phyloP scores from a whole-genome alignment of 2,797 vertebrate genomes.

The Sebastes kiyomatsui region DNA sequence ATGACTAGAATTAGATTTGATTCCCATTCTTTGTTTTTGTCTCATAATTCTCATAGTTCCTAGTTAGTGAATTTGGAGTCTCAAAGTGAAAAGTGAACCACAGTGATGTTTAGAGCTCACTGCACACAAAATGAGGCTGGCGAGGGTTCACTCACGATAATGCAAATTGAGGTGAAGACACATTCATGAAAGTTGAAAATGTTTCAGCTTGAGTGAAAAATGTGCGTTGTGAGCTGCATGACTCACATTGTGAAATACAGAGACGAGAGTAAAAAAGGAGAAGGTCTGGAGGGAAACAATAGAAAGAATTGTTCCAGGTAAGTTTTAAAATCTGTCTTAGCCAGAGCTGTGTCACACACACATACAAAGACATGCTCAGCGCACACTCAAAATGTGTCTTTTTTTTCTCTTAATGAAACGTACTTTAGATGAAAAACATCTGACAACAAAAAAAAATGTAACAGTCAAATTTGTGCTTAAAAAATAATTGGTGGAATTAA shows the following conservation, averaged over 20 bases:
- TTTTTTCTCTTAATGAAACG: background rate
- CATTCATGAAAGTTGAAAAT: background rate
- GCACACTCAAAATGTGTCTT: background rate
- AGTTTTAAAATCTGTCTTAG: background rate
- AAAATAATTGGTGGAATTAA: background rate
- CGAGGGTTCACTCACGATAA: background rate
- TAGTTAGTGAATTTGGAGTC: background rate
- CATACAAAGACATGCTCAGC: background rate
- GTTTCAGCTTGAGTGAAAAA: background rate
- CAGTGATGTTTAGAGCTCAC: background rate
- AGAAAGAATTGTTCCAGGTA: background rate
- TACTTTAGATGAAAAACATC: background rate
- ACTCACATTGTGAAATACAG: background rate
- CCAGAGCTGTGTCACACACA: background rate
- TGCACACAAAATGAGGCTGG: background rate
- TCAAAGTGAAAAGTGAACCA: background rate
- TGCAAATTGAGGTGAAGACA: conserved; percentile 1
- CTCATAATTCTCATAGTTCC: background rate
- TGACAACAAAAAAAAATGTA: accelerated
- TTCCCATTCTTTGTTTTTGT: background rate
- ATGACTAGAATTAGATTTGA: background rate
- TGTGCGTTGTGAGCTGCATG: background rate
- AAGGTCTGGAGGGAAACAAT: background rate
- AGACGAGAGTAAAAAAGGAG: background rate
- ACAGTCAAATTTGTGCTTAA: no score